Base-by-base conservation (phyloP, 1,140 invertebrate genomes). In the Orussus abietinus region DNA sequence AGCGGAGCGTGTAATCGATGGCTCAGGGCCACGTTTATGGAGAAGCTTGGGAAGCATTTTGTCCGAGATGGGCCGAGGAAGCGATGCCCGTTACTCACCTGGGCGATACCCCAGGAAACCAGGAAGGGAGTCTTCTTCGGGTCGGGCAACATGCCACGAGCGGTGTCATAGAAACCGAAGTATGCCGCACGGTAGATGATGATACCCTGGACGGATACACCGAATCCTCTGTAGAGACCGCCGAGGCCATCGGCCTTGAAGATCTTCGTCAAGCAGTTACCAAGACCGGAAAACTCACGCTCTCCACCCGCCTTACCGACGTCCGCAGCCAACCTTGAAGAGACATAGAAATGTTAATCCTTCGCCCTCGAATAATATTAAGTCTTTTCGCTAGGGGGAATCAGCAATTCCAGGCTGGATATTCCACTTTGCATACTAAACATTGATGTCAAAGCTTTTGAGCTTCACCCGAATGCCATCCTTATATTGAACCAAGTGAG, bases 131-230 rank as follows among this genome's bases (percentile, higher is more conserved):
- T 88, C 58, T 89, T 86, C 71, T 88, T 86, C 5, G 84, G 81
- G 49, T 92, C 85, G 6, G 90, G 83, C 38, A 94, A 62, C 77
- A 94, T 86, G 49, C 85, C 90, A 69, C 91, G 90, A 47, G 89
- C 84, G 40, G 91, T 94, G 66, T 96, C 92, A 61, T 88, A 96
- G 72, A 91, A 87, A 51, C 92, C 92, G 63, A 96, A 96, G 76
- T 93, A 96, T 33, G 88, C 85, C 12, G 90, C 92, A 68, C 91
- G 79, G 65, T 89, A 90, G 64, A 89, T 87, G 38, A 89, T 87
- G 57, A 89, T 89, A 70, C 88, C 88, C 72, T 90, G 87, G 20
- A 92, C 90, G 14, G 91, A 95, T 51, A 94, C 91, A 43, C 85
- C 77, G 63, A 95, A 96, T 47, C 92, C 92, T 74, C 89, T 80